phyloP scores from a whole-genome alignment of 2,797 vertebrate genomes.

The Sorex maritimensis region DNA sequence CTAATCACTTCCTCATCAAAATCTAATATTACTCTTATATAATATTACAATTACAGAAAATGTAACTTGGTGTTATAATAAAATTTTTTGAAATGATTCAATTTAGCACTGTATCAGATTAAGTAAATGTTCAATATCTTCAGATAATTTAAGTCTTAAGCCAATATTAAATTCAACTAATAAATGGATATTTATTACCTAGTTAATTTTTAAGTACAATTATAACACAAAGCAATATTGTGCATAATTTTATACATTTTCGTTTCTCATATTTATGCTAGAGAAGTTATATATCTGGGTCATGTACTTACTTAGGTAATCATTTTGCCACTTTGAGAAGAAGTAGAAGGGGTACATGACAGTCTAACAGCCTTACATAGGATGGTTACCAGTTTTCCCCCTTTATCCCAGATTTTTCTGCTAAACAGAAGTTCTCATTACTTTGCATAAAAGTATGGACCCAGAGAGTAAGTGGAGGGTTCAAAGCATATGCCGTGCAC shows the following conservation, averaged over 20 bases:
- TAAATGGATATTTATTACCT: no score
- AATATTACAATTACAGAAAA: neutral
- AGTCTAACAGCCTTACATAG: no score
- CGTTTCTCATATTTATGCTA: no score
- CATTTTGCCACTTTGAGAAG: neutral
- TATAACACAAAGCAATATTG: neutral
- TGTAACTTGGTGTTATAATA: neutral
- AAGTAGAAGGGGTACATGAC: no score
- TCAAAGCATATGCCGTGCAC: no score
- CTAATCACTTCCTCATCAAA: constrained; percentile 24
- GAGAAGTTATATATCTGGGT: neutral
- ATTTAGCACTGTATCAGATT: neutral
- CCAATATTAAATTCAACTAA: neutral
- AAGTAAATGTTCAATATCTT: constrained; percentile 14
- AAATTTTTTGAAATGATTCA: neutral
- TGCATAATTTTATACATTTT: neutral
- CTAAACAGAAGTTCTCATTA: neutral
- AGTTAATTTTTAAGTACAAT: constrained; percentile 9
- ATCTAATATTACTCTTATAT: neutral
- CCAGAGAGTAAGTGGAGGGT: no score
- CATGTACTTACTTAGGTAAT: neutral
- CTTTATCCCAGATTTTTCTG: neutral
- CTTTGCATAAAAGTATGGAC: neutral
- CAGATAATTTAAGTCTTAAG: neutral
- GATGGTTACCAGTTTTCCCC: neutral